Evolutionary conservation across 2,888 invertebrate species (phyloP), one percentile per base, ranked within the genome.

Genomic region (Furcula furcula): DNA sequence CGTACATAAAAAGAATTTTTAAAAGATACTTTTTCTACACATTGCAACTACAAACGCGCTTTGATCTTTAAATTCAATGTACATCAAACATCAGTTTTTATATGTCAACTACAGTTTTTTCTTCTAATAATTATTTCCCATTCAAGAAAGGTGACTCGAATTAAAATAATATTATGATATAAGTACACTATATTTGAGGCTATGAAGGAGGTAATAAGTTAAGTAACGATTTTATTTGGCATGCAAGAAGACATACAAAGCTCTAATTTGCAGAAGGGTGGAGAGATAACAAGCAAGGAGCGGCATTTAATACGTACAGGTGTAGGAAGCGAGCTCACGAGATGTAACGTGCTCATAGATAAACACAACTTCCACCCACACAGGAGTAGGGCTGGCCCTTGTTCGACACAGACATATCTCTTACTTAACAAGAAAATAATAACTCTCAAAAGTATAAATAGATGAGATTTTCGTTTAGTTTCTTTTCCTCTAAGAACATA

Each of bases 1-100:
- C 68, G 68, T 64, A 68, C 63, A 76, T 77, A 83, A 83, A 85
- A 85, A 80, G 76, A 82, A 80, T 81, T 78, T 73, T 80, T 73
- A 78, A 80, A 77, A 73, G 66, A 73, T 71, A 68, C 73, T 68
- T 58, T 66, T 7, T 19, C 7, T 3, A 12, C 20, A 56, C 69
- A 63, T 70, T 59, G 67, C 62, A 75, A 70, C 61, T 56, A 55
- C 59, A 75, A 61, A 68, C 46, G 58, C 60, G 62, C 67, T 75
- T 67, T 69, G 55, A 72, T 69, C 63, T 65, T 48, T 49, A 36
- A 48, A 53, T 41, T 48, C 30, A 30, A 32, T 28, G 36, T 31
- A 32, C 16, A 27, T n/a, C 7, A 26, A 26, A 7, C 23, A 12
- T 2, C 11, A 9, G 6, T 18, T 7, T 18, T 2, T 7, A 6